Percentiles rank a stretch among this genome's conserved stretches.
These are phyloP conservation scores for Hozukius guyotensis DNA, from an alignment of 2,797 vertebrate species.

Conservation along the genomic window DNA sequence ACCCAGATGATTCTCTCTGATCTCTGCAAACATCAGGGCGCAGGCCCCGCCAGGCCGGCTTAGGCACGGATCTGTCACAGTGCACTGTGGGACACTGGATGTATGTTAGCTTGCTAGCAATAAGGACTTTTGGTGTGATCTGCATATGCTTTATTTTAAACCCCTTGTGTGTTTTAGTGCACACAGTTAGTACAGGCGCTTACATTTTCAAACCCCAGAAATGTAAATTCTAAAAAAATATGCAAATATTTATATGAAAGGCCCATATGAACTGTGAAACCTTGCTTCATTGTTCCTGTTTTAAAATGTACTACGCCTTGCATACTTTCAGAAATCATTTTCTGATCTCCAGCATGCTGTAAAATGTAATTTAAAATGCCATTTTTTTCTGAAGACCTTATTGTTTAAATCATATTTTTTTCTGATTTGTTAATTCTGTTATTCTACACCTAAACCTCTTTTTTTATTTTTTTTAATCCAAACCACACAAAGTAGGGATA, in stretches of 20 bases:
- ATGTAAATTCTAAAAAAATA: constrained; percentile 32
- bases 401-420: constrained; percentile 33
- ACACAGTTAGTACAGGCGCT: constrained; percentile 33
- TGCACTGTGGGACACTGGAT: constrained; percentile 73
- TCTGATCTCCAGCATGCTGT: background rate
- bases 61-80: constrained; percentile 79
- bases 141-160: constrained; percentile 71
- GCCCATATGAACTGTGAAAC: constrained; percentile 28
- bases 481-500: constrained; percentile 70
- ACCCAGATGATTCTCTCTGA: constrained; percentile 86
- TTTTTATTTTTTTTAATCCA: constrained; percentile 43
- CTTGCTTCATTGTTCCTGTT: constrained; percentile 14
- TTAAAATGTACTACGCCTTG: constrained; percentile 6
- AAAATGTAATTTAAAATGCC: background rate
- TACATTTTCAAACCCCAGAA: constrained; percentile 47
- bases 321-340: constrained; percentile 3
- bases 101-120: constrained; percentile 68
- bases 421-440: constrained; percentile 50
- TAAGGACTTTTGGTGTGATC: constrained; percentile 68
- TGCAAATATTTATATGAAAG: constrained; percentile 40
- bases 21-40: constrained; percentile 83
- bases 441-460: constrained; percentile 55
- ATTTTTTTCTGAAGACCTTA: constrained; percentile 7
- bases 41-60: constrained; percentile 78
- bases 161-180: constrained; percentile 57